These are phyloP conservation scores for Lota lota DNA, from an alignment of 2,113 vertebrate genomes.

Conservation along the genomic window DNA sequence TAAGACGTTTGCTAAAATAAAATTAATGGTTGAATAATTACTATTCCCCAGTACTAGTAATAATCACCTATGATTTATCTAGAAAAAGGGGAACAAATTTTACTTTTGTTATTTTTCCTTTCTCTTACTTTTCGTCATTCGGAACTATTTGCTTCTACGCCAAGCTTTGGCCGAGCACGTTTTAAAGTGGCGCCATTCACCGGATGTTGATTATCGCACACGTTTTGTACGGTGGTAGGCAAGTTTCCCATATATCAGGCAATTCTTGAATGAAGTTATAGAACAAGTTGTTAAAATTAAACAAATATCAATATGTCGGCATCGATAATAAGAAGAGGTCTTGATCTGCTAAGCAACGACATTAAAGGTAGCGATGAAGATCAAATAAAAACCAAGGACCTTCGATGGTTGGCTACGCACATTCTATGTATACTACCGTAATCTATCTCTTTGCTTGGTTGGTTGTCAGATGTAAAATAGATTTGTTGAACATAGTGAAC, in stretches of 20 bases:
- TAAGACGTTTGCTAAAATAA: no score
- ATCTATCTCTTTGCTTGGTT: not conserved
- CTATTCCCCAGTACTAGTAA: no score
- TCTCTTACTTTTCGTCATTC: not conserved
- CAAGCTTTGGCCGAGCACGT: conserved; percentile 7
- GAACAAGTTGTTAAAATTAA: not conserved
- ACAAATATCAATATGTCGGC: conserved; percentile 45
- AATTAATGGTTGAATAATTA: no score
- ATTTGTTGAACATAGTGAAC: no score
- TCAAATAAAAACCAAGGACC: not conserved
- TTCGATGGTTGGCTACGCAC: not conserved
- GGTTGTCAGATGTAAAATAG: not conserved
- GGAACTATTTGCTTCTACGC: conserved; percentile 2
- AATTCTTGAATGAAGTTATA: not conserved
- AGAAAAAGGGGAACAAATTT: not conserved
- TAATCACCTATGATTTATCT: not conserved
- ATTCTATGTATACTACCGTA: not conserved
- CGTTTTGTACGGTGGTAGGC: not conserved
- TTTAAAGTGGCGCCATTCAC: not conserved
- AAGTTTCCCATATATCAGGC: not conserved
- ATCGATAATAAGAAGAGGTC: conserved; percentile 58
- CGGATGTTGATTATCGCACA: conserved; percentile 43
- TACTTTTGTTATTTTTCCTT: not conserved
- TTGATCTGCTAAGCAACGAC: conserved; percentile 54
- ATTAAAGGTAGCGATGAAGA: conserved; percentile 44